Base-by-base conservation (phyloP, 2,888 invertebrate genomes). In the Panzeria rudis region DNA sequence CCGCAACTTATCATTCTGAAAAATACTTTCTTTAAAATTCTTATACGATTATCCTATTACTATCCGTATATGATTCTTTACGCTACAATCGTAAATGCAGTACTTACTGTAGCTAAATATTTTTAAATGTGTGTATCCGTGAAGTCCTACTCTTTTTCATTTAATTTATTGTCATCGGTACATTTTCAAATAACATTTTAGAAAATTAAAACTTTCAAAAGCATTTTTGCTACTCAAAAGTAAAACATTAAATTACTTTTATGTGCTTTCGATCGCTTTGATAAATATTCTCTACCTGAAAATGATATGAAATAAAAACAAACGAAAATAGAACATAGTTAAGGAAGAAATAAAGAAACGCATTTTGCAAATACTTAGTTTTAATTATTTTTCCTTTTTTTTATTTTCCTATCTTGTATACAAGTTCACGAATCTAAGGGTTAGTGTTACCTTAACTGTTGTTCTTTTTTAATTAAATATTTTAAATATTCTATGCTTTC, bases 371-470 rank as follows among this genome's bases (percentile, higher is more conserved):
- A 23, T 11, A 54, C 15, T 64, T 41, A 29, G 8, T 7, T 44
- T 32, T 66, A 35, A 25, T 76, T 76, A 15, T 32, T 7, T 66
- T 76, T 32, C n/a, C n/a, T 15, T n/a, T 62, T 50, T 47, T 35
- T 52, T 52, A 23, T 61, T 35, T 73, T n/a, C 35, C 50, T 50
- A 50, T 47, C n/a, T 7, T 59, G 5, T 41, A 11, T 25, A 25
- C n/a, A 29, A 17, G 9, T 13, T 64, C 17, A 13, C 20, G 4
- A 25, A 4, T n/a, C 0, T 4, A 8, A 4, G 20, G 20, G 35
- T 17, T 11, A 20, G 38, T 38, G 38, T 23, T 69, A 23, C 13
- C 20, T 32, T 23, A 32, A 11, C 25, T 41, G 15, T 41, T 41
- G 15, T 54, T 17, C 29, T 50, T 29, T 35, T 47, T 3, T 64